Evolutionary conservation across 2,888 invertebrate species (phyloP).

Genomic region (Syrphus vitripennis): DNA sequence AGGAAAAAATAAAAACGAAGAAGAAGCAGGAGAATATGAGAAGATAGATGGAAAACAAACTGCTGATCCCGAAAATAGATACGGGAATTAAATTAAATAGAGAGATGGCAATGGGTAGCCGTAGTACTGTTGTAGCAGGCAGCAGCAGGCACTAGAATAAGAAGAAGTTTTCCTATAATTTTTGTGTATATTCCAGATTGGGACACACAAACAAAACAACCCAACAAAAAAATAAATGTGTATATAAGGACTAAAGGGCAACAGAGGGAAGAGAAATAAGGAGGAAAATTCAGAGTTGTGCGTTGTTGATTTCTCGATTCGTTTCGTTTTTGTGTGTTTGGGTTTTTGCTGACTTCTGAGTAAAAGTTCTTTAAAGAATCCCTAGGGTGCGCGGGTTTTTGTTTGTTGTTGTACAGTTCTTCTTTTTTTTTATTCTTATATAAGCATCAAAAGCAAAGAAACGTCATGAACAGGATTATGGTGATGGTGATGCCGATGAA

Average conservation of each 20-base stretch:
- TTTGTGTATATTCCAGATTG: conserved; percentile 20
- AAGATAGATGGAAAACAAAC: conserved; percentile 47
- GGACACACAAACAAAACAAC: neutral
- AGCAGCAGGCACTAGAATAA: neutral
- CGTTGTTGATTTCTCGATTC: conserved; percentile 18
- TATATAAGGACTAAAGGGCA: neutral
- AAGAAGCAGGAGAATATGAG: neutral
- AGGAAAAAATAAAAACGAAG: neutral
- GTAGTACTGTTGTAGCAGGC: neutral
- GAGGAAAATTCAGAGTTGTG: conserved; percentile 8
- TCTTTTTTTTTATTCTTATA: neutral
- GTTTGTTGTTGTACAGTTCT: conserved; percentile 34
- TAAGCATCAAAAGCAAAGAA: neutral
- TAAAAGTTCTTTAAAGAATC: conserved; percentile 46
- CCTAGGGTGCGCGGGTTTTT: conserved; percentile 52
- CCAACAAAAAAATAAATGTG: neutral
- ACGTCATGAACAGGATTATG: conserved; percentile 9
- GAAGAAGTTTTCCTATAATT: conserved; percentile 53
- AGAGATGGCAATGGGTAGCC: conserved; percentile 51
- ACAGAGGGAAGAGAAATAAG: neutral
- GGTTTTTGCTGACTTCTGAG: conserved; percentile 6
- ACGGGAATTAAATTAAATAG: conserved; percentile 68
- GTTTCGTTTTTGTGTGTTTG: neutral
- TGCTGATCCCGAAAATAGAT: conserved; percentile 70
- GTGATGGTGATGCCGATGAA: conserved; percentile 41